These are phyloP conservation scores for Argopecten irradians DNA, from an alignment of 1,140 invertebrate species.

Conservation along the genomic window DNA sequence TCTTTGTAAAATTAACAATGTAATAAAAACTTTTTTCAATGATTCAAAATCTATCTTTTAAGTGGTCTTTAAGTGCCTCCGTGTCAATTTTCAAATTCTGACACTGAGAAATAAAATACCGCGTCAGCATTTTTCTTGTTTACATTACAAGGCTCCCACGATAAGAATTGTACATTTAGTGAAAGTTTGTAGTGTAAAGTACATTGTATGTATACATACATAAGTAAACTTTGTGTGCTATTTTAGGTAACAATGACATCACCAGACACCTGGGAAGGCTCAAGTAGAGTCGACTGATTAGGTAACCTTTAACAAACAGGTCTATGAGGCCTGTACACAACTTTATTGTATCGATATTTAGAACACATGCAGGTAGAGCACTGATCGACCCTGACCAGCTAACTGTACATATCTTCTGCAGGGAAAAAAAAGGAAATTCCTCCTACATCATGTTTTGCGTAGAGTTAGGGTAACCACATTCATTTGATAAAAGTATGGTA, in stretches of 20 bases:
- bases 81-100: background rate
- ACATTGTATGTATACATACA: constrained; percentile 25
- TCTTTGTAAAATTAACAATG: too few species aligned
- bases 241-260: background rate
- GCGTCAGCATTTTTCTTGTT: background rate
- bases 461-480: background rate
- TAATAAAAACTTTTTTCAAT: too few species aligned
- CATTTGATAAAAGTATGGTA: background rate
- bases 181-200: constrained; percentile 12
- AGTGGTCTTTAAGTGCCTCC: background rate
- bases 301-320: background rate
- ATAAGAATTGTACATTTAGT: background rate
- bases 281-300: background rate
- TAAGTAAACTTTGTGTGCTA: constrained; percentile 18
- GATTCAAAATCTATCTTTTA: background rate
- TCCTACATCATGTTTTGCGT: background rate
- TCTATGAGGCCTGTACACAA: background rate
- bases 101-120: background rate
- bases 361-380: background rate
- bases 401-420: background rate
- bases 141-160: background rate
- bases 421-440: background rate
- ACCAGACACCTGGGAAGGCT: background rate
- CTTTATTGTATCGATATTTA: background rate
- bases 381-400: background rate